phyloP scores from a whole-genome alignment of 2,797 vertebrate species.

The Sphaeramia orbicularis region DNA sequence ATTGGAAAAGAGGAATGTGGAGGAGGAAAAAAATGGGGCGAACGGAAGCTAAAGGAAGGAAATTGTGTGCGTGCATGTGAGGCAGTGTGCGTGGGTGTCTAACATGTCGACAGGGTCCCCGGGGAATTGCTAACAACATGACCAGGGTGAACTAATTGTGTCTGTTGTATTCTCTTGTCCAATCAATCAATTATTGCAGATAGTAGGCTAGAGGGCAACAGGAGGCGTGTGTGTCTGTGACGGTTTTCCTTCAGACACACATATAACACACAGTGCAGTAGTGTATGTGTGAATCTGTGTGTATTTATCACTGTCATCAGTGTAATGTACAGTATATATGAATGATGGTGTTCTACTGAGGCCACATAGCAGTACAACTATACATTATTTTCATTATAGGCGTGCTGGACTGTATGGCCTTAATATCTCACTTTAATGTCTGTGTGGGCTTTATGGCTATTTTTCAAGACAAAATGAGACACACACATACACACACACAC shows the following conservation, averaged over 20 bases:
- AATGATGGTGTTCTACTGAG: slow-evolving; percentile 24
- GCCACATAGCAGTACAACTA: slow-evolving; percentile 26
- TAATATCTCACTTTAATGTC: slow-evolving; percentile 56
- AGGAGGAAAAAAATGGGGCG: slow-evolving; percentile 25
- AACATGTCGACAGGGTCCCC: slow-evolving; percentile 53
- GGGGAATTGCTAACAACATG: slow-evolving; percentile 67
- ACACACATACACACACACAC: slow-evolving; percentile 10
- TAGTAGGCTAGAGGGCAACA: slow-evolving; percentile 43
- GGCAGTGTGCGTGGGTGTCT: slow-evolving; percentile 35
- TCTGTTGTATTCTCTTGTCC: slow-evolving; percentile 78
- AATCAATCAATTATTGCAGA: slow-evolving; percentile 79
- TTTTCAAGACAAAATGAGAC: slow-evolving; percentile 26
- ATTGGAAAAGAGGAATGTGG: slow-evolving; percentile 54
- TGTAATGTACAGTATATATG: slow-evolving; percentile 6
- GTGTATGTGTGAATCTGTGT: not conserved
- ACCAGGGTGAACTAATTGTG: slow-evolving; percentile 79
- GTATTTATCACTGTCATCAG: slow-evolving; percentile 14
- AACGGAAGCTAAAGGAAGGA: slow-evolving; percentile 3
- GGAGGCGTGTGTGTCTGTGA: slow-evolving; percentile 15
- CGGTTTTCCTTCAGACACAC: slow-evolving; percentile 20
- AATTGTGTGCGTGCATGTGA: slow-evolving; percentile 17
- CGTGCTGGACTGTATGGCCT: slow-evolving; percentile 26
- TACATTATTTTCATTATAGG: slow-evolving; percentile 50
- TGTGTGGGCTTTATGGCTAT: slow-evolving; percentile 31
- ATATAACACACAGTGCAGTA: slow-evolving; percentile 1